Percentiles rank a stretch among this genome's conserved stretches.
These are phyloP conservation scores for Crypturellus tataupa DNA, from an alignment of 2,797 vertebrate genomes.

Conservation along the genomic window DNA sequence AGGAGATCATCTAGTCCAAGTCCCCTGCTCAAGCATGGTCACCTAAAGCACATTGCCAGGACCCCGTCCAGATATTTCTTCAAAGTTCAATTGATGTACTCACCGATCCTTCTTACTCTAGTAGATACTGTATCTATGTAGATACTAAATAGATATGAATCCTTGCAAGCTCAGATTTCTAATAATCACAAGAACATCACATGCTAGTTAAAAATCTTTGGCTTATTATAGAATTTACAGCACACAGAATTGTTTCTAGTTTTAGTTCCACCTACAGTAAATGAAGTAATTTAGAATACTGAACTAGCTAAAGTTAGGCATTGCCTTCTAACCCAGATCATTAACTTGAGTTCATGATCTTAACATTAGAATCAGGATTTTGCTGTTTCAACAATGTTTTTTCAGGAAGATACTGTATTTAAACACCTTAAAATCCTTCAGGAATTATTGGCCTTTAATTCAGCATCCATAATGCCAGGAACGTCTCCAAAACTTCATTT, in stretches of 20 bases:
- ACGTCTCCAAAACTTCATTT: neutral
- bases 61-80: neutral
- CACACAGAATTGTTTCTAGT: conserved; percentile 10
- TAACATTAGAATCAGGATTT: neutral
- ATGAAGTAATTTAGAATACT: conserved; percentile 39
- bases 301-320: conserved; percentile 1
- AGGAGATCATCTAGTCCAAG: neutral
- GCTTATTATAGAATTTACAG: conserved; percentile 26
- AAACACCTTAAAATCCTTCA: neutral
- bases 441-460: neutral
- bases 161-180: conserved; percentile 32
- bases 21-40: neutral
- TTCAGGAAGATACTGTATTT: neutral
- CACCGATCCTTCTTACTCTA: neutral
- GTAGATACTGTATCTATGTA: neutral
- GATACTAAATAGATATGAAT: neutral
- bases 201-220: conserved; percentile 17
- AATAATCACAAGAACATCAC: conserved; percentile 46
- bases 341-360: neutral
- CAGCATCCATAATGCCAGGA: neutral
- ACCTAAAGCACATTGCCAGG: neutral
- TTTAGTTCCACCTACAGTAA: conserved; percentile 61
- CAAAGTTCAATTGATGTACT: conserved; percentile 32
- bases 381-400: neutral
- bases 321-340: conserved; percentile 8